Base-by-base conservation (phyloP, 2,888 invertebrate species). In the Electrophaes corylata region DNA sequence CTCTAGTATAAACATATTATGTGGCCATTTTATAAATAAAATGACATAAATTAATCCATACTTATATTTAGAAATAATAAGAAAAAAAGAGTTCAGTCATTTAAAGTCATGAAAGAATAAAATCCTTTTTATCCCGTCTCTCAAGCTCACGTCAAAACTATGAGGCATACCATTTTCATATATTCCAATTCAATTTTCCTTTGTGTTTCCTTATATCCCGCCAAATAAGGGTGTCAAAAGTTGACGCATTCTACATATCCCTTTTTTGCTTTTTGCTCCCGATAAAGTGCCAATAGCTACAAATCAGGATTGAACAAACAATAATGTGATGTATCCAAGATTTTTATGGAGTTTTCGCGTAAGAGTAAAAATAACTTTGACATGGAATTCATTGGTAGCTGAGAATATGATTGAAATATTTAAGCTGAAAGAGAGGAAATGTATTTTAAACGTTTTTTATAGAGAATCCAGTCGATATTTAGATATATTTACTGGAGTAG, bases 211-310 rank as follows among this genome's bases (percentile, higher is more conserved):
- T 31, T 31, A 18, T 51, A 31, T n/a, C 31, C 31, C 31, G 12
- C 2, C 12, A 41, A 50, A 43, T 50, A 43, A 11, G 31, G 16
- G 5, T 11, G 39, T 40, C 31, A 19, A 23, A 40, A 37, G 14
- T 6, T 47, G 54, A 47, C 53, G 23, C 46, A 47, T 33, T 47
- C 33, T 10, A 23, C n/a, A 41, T 16, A 14, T 33, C 40, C 20
- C 20, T 39, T 41, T 35, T 39, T 26, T 10, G 10, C 23, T 39
- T 11, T 26, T 20, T 40, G 20, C 20, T 31, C 16, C 12, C 19
- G 20, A 41, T 40, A 43, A 39, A 20, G 3, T 37, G 18, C 23
- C 47, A 41, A 35, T 18, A 31, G n/a, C 26, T 31, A 16, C 18
- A 40, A 46, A 45, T 53, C 33, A 33, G 41, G 40, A n/a, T 12